Percentiles rank a stretch among this genome's conserved stretches.
Evolutionary conservation across 2,797 vertebrate species (phyloP).

Genomic region (Danionella dracula): DNA sequence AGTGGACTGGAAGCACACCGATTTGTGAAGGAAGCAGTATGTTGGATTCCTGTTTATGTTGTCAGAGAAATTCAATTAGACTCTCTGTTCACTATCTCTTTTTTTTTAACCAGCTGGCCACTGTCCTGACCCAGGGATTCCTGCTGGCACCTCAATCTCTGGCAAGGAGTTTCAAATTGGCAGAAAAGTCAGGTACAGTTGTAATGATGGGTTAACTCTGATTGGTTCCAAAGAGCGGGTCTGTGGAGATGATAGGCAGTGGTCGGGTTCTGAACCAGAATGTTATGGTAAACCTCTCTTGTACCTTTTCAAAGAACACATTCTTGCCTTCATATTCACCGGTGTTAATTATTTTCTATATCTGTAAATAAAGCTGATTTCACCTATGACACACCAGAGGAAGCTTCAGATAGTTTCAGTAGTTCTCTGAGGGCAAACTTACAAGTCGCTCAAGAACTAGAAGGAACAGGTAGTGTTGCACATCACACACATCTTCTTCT

Average conservation of each 20-base stretch:
- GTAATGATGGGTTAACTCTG: slow-evolving; percentile 52
- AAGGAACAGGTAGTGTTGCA: slow-evolving; percentile 27
- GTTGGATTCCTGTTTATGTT: slow-evolving; percentile 7
- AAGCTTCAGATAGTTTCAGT: slow-evolving; percentile 40
- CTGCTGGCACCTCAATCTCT: slow-evolving; percentile 59
- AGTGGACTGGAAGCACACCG: slow-evolving; percentile 62
- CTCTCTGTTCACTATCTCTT: not conserved
- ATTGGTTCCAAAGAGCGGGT: slow-evolving; percentile 61
- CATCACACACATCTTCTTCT: not conserved
- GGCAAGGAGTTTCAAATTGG: slow-evolving; percentile 60
- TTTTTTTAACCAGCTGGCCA: slow-evolving; percentile 51
- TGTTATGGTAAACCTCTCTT: slow-evolving; percentile 52
- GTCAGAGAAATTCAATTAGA: not conserved
- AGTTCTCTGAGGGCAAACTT: slow-evolving; percentile 39
- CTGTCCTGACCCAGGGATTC: slow-evolving; percentile 66
- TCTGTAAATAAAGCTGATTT: slow-evolving; percentile 36
- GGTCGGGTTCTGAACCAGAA: slow-evolving; percentile 67
- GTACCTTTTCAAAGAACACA: no score
- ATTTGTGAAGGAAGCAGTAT: slow-evolving; percentile 64
- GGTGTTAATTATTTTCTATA: not conserved
- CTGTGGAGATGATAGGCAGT: slow-evolving; percentile 58
- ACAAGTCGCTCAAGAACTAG: slow-evolving; percentile 2
- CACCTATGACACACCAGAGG: slow-evolving; percentile 45
- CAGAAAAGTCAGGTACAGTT: slow-evolving; percentile 61
- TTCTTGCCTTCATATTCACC: not conserved